A percentile compares a stretch with the other conserved stretches of the same genome.
phyloP scores from a whole-genome alignment of 2,113 vertebrate genomes.

The Spea bombifrons region DNA sequence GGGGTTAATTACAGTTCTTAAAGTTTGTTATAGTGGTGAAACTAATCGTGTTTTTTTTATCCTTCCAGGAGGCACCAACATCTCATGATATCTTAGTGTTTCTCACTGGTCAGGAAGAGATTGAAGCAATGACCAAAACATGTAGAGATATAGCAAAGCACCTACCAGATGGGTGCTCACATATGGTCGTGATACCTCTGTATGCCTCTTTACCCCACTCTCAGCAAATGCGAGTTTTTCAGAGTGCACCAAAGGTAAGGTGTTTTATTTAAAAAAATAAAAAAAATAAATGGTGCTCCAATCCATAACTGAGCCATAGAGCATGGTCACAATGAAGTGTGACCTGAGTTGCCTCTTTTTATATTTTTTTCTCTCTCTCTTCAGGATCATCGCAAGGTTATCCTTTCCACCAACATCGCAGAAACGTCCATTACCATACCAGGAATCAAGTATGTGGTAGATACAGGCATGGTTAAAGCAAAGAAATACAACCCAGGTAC shows the following conservation, averaged over 20 bases:
- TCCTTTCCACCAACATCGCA: slow-evolving; percentile 94
- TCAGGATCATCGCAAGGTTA: slow-evolving; percentile 90
- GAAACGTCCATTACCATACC: slow-evolving; percentile 95
- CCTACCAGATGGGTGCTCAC: slow-evolving; percentile 76
- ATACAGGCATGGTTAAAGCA: slow-evolving; percentile 98
- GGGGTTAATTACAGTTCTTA: neutral
- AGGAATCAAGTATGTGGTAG: slow-evolving; percentile 90
- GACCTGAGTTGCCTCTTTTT: neutral
- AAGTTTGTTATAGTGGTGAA: neutral
- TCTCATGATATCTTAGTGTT: slow-evolving; percentile 93
- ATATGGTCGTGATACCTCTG: slow-evolving; percentile 81
- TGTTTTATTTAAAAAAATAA: neutral
- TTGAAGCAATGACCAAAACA: slow-evolving; percentile 90
- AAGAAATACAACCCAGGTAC: slow-evolving; percentile 92
- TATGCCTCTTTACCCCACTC: slow-evolving; percentile 88
- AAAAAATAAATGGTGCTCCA: no score
- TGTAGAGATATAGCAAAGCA: slow-evolving; percentile 88
- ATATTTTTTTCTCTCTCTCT: slow-evolving; percentile 41
- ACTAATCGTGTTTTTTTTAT: neutral
- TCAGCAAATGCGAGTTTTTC: slow-evolving; percentile 90
- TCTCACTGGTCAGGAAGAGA: slow-evolving; percentile 96
- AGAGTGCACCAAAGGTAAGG: slow-evolving; percentile 80
- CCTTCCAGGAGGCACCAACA: slow-evolving; percentile 76
- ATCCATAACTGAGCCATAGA: no score
- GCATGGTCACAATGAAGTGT: no score